Conservation (phyloP, 2,888 invertebrate genomes). For the Nephrotoma appendiculata region DNA sequence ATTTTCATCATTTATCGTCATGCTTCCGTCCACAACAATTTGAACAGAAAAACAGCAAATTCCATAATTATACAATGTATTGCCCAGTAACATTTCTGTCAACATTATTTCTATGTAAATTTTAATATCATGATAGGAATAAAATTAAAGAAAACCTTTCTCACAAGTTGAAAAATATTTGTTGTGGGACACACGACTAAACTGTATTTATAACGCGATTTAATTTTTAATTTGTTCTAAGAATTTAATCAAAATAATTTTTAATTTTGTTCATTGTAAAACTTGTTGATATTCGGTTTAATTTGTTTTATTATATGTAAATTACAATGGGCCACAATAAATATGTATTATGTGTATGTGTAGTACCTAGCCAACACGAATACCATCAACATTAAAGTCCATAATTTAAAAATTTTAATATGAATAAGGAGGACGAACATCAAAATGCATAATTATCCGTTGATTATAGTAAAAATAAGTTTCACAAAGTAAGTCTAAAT, state of each 20-base stretch:
- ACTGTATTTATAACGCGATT: background rate
- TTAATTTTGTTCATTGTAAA: background rate
- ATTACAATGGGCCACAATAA: too few relatives aligned
- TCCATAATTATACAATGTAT: background rate
- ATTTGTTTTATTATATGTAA: too few relatives aligned
- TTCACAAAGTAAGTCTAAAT: too few relatives aligned
- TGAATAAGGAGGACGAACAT: too few relatives aligned
- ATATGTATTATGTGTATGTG: too few relatives aligned
- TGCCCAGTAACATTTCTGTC: background rate
- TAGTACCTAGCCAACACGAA: too few relatives aligned
- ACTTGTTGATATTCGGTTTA: background rate
- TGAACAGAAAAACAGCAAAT: background rate
- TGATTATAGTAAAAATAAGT: too few relatives aligned
- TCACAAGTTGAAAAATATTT: background rate
- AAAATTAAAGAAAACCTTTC: background rate
- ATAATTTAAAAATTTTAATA: too few relatives aligned
- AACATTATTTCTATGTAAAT: background rate
- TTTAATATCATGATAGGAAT: background rate
- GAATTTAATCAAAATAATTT: background rate
- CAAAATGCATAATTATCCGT: too few relatives aligned
- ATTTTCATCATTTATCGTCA: background rate
- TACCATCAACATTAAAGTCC: too few relatives aligned
- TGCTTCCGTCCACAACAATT: background rate
- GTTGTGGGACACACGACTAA: background rate
- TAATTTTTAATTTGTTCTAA: background rate